A percentile compares a stretch with the other conserved stretches of the same genome.
Conservation (phyloP, 2,113 vertebrate genomes). For the Embiotoca jacksoni region DNA sequence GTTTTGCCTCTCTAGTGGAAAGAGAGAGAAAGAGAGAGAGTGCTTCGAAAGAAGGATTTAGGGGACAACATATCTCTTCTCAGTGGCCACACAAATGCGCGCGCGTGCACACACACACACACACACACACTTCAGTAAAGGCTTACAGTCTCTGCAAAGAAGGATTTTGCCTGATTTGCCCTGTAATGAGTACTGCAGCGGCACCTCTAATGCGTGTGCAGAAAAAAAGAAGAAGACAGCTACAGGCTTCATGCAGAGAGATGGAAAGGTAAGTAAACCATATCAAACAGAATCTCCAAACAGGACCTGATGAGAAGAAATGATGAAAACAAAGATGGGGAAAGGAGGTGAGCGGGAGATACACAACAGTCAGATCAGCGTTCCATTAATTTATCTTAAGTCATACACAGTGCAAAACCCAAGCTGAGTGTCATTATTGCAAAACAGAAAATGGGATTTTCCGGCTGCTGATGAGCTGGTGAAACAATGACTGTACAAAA, state of each 20-base stretch:
- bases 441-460: slow-evolving; percentile 33
- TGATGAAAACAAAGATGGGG: slow-evolving; percentile 25
- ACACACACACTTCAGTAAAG: slow-evolving; percentile 4
- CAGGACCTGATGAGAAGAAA: slow-evolving; percentile 33
- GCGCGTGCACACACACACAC: neutral
- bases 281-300: slow-evolving; percentile 57
- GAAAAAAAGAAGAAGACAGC: neutral
- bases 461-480: slow-evolving; percentile 11
- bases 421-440: slow-evolving; percentile 19
- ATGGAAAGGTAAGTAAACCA: slow-evolving; percentile 38
- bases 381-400: slow-evolving; percentile 47
- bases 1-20: slow-evolving; percentile 20
- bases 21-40: neutral
- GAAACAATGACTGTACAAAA: slow-evolving; percentile 35
- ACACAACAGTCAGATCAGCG: slow-evolving; percentile 5
- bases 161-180: slow-evolving; percentile 16
- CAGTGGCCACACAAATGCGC: slow-evolving; percentile 7
- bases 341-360: slow-evolving; percentile 16
- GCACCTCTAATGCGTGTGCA: slow-evolving; percentile 21
- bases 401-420: neutral
- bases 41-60: slow-evolving; percentile 9
- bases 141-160: slow-evolving; percentile 17
- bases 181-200: slow-evolving; percentile 49
- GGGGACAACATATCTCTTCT: slow-evolving; percentile 11
- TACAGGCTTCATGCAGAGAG: slow-evolving; percentile 20